A percentile compares a stretch with the other conserved stretches of the same genome.
These are phyloP conservation scores for Megaustenia siamemsis DNA, from an alignment of 2,888 invertebrate species.

Conservation along the genomic window DNA sequence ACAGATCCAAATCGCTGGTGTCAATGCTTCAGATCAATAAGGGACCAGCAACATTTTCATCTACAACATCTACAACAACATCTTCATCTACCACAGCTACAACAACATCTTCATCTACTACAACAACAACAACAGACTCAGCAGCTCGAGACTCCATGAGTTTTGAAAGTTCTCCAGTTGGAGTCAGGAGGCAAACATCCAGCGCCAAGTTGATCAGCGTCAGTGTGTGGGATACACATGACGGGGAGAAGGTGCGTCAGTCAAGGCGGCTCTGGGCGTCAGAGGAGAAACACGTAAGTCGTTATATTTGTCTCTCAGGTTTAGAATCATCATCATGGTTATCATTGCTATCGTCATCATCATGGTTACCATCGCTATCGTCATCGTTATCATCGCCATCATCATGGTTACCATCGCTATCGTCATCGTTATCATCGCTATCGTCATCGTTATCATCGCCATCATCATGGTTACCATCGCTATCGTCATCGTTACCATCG, in stretches of 20 bases:
- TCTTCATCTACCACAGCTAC: constrained; percentile 29
- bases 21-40: too few species aligned
- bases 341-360: too few species aligned
- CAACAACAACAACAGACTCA: constrained; percentile 35
- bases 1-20: background rate
- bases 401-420: background rate
- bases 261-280: constrained; percentile 52
- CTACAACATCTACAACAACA: background rate
- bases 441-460: background rate
- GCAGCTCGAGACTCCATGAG: background rate
- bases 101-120: background rate
- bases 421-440: background rate
- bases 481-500: too few species aligned
- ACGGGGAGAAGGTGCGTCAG: constrained; percentile 49
- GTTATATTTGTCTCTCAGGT: background rate
- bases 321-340: background rate
- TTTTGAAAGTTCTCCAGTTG: too few species aligned
- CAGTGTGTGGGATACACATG: constrained; percentile 57
- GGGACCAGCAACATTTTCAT: background rate
- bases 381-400: background rate
- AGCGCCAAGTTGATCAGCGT: constrained; percentile 56
- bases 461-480: too few species aligned
- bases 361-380: background rate
- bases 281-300: constrained; percentile 54
- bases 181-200: constrained; percentile 23